Conservation (phyloP, 2,797 vertebrate species). For the Molothrus ater region DNA sequence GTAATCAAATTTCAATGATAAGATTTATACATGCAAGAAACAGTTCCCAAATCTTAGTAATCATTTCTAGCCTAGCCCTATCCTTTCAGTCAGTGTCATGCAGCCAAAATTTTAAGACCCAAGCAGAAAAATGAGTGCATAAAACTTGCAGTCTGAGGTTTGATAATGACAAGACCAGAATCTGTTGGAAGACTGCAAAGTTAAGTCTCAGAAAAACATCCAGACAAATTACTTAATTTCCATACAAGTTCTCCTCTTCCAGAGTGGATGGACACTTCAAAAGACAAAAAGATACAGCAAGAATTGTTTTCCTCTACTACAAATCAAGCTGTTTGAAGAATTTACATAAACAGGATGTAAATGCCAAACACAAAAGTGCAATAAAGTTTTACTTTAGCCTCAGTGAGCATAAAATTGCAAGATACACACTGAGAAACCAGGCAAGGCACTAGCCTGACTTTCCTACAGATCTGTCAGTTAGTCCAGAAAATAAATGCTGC, state of each 20-base stretch:
- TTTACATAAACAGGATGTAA: conserved; percentile 68
- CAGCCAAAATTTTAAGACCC: neutral
- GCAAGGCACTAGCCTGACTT: neutral
- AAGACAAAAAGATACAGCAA: conserved; percentile 57
- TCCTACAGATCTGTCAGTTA: neutral
- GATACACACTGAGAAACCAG: neutral
- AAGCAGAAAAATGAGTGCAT: neutral
- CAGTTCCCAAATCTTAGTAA: neutral
- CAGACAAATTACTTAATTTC: conserved; percentile 71
- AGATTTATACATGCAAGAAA: neutral
- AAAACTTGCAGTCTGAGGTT: conserved; percentile 7
- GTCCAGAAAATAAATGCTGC: neutral
- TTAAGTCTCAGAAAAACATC: conserved; percentile 45
- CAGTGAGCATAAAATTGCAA: conserved; percentile 7
- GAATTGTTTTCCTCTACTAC: conserved; percentile 56
- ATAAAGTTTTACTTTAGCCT: conserved; percentile 60
- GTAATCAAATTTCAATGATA: neutral
- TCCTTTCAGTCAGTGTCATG: neutral
- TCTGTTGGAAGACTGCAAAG: conserved; percentile 39
- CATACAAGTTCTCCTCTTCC: conserved; percentile 58
- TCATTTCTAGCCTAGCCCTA: neutral
- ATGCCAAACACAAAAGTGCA: conserved; percentile 48
- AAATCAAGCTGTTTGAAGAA: conserved; percentile 65
- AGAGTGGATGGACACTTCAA: conserved; percentile 61
- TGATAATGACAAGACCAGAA: conserved; percentile 38